Evolutionary conservation across 2,888 invertebrate species (phyloP).

Genomic region (Drosophila yooni): DNA sequence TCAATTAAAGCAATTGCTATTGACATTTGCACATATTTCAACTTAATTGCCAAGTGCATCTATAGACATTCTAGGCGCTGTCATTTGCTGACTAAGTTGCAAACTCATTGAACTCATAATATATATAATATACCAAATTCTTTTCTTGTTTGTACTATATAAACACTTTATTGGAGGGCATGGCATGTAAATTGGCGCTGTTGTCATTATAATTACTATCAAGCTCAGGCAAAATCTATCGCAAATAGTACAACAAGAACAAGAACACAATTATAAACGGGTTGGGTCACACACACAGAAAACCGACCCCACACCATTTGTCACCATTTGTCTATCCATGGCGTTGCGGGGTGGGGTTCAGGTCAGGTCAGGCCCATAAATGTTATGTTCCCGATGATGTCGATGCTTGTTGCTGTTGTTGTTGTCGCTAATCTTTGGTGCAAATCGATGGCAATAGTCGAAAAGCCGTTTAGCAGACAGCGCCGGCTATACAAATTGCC

Average conservation of each 20-base stretch:
- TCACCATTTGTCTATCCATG: slow-evolving; percentile 35
- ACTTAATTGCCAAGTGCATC: slow-evolving; percentile 16
- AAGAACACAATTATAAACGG: slow-evolving; percentile 64
- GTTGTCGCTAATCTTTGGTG: slow-evolving; percentile 61
- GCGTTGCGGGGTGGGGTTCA: slow-evolving; percentile 47
- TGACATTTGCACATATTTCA: background rate
- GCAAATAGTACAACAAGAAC: slow-evolving; percentile 16
- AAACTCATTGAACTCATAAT: slow-evolving; percentile 46
- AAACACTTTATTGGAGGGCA: slow-evolving; percentile 36
- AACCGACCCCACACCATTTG: slow-evolving; percentile 29
- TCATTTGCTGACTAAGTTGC: slow-evolving; percentile 32
- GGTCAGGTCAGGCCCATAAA: slow-evolving; percentile 81
- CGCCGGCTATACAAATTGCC: slow-evolving; percentile 64
- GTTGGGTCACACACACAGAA: slow-evolving; percentile 55
- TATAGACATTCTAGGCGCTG: slow-evolving; percentile 26
- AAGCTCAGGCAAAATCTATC: slow-evolving; percentile 54
- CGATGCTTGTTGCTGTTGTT: slow-evolving; percentile 33
- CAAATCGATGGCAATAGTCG: slow-evolving; percentile 63
- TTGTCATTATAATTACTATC: slow-evolving; percentile 74
- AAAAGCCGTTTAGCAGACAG: slow-evolving; percentile 64
- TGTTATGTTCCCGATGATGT: slow-evolving; percentile 60
- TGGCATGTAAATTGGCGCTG: slow-evolving; percentile 61
- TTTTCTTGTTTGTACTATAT: background rate
- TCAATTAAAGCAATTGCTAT: background rate
- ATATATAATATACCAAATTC: slow-evolving; percentile 17